Evolutionary conservation across 2,888 invertebrate species (phyloP).

Genomic region (Macaria notata): DNA sequence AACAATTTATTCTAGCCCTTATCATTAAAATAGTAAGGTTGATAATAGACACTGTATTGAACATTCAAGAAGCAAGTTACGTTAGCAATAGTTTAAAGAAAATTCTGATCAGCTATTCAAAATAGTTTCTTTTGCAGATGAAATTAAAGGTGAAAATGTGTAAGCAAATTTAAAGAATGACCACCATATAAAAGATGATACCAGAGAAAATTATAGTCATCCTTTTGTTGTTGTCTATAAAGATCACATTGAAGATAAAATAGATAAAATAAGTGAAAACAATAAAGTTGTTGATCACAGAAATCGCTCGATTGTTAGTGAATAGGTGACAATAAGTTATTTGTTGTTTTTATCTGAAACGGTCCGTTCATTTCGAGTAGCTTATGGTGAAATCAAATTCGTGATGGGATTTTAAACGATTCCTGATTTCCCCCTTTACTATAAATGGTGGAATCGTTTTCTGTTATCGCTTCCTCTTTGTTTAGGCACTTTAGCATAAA

Average conservation of each 20-base stretch:
- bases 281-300: constrained; percentile 44
- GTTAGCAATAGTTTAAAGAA: constrained; percentile 36
- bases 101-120: constrained; percentile 43
- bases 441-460: constrained; percentile 3
- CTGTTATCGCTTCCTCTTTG: constrained; percentile 7
- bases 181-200: constrained; percentile 26
- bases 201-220: constrained; percentile 6
- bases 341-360: constrained; percentile 57
- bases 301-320: constrained; percentile 71
- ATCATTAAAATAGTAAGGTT: constrained; percentile 29
- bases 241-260: constrained; percentile 21
- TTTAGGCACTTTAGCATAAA: too few species aligned
- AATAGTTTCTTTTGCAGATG: constrained; percentile 46
- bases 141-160: constrained; percentile 51
- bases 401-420: constrained; percentile 71
- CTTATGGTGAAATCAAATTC: constrained; percentile 68
- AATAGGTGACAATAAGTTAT: constrained; percentile 76
- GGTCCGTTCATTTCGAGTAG: constrained; percentile 70
- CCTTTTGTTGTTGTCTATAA: constrained; percentile 30
- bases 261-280: neutral
- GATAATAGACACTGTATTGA: constrained; percentile 22
- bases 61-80: constrained; percentile 8
- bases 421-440: constrained; percentile 49
- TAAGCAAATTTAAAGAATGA: constrained; percentile 21
- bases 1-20: constrained; percentile 1